A percentile compares a stretch with the other conserved stretches of the same genome.
phyloP scores from a whole-genome alignment of 2,113 vertebrate species.

The Glaucomys volans region DNA sequence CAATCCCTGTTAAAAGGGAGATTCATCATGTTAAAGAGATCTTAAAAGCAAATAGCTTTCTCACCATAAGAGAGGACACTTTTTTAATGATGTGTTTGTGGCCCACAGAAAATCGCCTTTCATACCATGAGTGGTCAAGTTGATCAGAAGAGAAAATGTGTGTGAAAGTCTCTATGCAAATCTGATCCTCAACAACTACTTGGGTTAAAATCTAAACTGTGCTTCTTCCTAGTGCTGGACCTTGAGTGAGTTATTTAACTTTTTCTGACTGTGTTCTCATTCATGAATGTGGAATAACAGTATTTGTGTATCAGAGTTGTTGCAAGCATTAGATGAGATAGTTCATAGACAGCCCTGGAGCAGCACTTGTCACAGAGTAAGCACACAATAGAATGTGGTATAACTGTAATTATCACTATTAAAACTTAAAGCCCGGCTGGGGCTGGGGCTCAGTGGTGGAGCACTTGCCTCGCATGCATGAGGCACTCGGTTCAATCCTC shows the following conservation, averaged over 20 bases:
- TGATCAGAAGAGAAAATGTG: constrained; percentile 1
- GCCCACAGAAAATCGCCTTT: background rate
- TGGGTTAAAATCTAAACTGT: background rate
- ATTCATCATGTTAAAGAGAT: background rate
- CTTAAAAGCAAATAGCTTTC: constrained; percentile 25
- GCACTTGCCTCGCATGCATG: too few species aligned
- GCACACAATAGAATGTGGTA: background rate
- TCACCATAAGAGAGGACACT: background rate
- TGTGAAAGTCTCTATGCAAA: background rate
- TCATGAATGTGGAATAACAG: background rate
- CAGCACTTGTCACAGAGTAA: background rate
- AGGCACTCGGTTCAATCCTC: too few species aligned
- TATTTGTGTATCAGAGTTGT: background rate
- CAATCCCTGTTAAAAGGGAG: background rate
- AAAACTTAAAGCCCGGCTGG: background rate
- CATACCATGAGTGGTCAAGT: background rate
- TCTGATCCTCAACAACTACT: background rate
- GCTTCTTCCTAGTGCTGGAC: background rate
- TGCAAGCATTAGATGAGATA: background rate
- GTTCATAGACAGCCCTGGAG: background rate
- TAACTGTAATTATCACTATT: background rate
- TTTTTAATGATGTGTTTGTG: background rate
- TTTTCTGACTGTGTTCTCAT: background rate
- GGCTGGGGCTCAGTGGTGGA: too few species aligned
- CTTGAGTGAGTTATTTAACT: background rate